A percentile compares a stretch with the other conserved stretches of the same genome.
Evolutionary conservation across 2,888 invertebrate genomes (phyloP).

Genomic region (Xylophagus ater): DNA sequence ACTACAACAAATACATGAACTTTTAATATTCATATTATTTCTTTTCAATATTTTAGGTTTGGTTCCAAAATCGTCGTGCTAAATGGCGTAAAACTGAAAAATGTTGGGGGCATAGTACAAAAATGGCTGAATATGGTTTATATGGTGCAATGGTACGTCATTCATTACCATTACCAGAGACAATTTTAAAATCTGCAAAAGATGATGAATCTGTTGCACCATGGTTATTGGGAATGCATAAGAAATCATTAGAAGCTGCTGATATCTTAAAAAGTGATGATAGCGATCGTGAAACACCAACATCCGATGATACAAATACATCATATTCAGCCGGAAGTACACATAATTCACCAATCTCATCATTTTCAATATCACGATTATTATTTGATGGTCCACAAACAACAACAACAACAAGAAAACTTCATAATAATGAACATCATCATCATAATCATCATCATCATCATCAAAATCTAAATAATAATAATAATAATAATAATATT

Average conservation of each 20-base stretch:
- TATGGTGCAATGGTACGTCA: constrained; percentile 99
- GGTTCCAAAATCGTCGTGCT: constrained; percentile 89
- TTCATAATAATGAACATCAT: no score
- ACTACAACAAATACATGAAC: constrained; percentile 16
- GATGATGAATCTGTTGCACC: constrained; percentile 96
- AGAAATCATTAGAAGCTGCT: constrained; percentile 95
- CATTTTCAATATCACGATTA: constrained; percentile 36
- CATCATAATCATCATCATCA: constrained; percentile 28
- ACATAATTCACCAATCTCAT: constrained; percentile 35
- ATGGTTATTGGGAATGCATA: constrained; percentile 99
- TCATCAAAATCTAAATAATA: constrained; percentile 25
- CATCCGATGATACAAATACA: constrained; percentile 37
- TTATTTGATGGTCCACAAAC: constrained; percentile 14
- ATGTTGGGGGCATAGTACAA: constrained; percentile 98
- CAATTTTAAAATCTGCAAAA: constrained; percentile 94
- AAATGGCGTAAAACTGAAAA: constrained; percentile 99
- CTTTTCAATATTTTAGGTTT: constrained; percentile 61
- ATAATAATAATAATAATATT: no score
- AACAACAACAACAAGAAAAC: constrained; percentile 18
- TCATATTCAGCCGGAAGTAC: constrained; percentile 33
- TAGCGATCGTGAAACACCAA: constrained; percentile 47
- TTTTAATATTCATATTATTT: constrained; percentile 5
- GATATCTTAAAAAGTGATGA: constrained; percentile 77
- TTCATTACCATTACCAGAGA: constrained; percentile 95
- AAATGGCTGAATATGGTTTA: constrained; percentile 99